Percentiles rank a stretch among this genome's conserved stretches.
Conservation (phyloP, 1,140 invertebrate genomes). For the Lasioglossum baleicum region DNA sequence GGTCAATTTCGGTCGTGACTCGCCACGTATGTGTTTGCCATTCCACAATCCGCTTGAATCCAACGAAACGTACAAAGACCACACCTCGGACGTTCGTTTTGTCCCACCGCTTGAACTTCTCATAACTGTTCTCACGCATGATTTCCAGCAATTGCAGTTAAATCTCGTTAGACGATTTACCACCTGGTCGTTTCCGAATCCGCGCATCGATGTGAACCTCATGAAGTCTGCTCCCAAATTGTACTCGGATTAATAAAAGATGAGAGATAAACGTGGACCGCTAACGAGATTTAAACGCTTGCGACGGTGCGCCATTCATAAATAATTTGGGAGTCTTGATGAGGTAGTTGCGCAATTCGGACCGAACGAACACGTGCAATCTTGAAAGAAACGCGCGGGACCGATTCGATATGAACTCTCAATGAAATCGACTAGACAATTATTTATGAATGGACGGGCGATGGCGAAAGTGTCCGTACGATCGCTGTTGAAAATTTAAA, state of each 20-base stretch:
- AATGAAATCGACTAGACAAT: slow-evolving; percentile 28
- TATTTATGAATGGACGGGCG: slow-evolving; percentile 69
- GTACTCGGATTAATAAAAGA: slow-evolving; percentile 26
- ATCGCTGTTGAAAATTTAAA: slow-evolving; percentile 1
- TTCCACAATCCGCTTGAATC: neutral
- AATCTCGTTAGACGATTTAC: slow-evolving; percentile 79
- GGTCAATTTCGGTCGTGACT: no score
- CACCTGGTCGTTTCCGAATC: slow-evolving; percentile 43
- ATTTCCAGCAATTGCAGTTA: slow-evolving; percentile 72
- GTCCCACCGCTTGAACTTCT: slow-evolving; percentile 40
- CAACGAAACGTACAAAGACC: neutral
- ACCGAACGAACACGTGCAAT: neutral
- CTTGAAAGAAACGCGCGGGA: neutral
- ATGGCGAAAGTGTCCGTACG: neutral
- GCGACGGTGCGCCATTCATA: slow-evolving; percentile 72
- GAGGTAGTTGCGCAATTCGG: slow-evolving; percentile 64
- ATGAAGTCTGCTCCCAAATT: slow-evolving; percentile 79
- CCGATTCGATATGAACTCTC: neutral
- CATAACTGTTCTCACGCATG: slow-evolving; percentile 27
- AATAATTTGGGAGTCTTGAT: slow-evolving; percentile 81
- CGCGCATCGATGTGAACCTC: slow-evolving; percentile 73
- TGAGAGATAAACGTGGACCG: neutral
- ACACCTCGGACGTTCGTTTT: slow-evolving; percentile 1
- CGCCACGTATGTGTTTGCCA: no score
- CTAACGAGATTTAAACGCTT: slow-evolving; percentile 80